These are phyloP conservation scores for Pomatorhinus ruficollis DNA, from an alignment of 2,113 vertebrate genomes.

Conservation along the genomic window DNA sequence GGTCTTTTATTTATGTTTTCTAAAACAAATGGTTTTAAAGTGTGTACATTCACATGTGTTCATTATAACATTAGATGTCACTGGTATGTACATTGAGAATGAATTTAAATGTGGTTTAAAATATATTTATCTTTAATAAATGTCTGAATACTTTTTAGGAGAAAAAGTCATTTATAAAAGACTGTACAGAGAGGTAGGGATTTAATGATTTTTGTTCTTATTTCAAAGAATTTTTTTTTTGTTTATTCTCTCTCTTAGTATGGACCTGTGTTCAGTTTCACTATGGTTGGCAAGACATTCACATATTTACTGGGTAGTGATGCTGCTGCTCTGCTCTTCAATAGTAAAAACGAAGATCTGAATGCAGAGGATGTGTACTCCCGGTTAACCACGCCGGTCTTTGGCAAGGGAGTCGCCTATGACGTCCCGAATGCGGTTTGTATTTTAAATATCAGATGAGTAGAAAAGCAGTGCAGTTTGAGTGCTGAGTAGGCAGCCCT, in stretches of 20 bases:
- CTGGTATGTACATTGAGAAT: not conserved
- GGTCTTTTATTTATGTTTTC: not conserved
- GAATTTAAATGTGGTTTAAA: not conserved
- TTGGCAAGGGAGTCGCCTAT: constrained; percentile 95
- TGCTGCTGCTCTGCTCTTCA: constrained; percentile 92
- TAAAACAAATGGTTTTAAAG: not conserved
- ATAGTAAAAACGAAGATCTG: constrained; percentile 95
- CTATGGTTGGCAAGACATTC: constrained; percentile 96
- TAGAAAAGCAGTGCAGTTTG: not conserved
- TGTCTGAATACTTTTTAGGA: not conserved
- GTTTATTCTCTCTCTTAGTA: constrained; percentile 78
- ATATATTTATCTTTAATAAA: not conserved
- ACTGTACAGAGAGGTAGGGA: not conserved
- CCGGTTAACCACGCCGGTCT: constrained; percentile 91
- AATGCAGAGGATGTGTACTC: constrained; percentile 97
- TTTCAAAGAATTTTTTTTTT: not conserved
- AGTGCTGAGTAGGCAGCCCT: not conserved
- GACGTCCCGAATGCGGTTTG: constrained; percentile 91
- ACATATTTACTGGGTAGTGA: constrained; percentile 95
- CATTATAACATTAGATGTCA: not conserved
- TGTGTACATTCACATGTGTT: not conserved
- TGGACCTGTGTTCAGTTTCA: constrained; percentile 96
- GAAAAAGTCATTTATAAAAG: not conserved
- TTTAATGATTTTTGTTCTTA: not conserved
- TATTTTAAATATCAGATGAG: not conserved